Conservation (phyloP, 2,113 vertebrate species). For the Vimba vimba region DNA sequence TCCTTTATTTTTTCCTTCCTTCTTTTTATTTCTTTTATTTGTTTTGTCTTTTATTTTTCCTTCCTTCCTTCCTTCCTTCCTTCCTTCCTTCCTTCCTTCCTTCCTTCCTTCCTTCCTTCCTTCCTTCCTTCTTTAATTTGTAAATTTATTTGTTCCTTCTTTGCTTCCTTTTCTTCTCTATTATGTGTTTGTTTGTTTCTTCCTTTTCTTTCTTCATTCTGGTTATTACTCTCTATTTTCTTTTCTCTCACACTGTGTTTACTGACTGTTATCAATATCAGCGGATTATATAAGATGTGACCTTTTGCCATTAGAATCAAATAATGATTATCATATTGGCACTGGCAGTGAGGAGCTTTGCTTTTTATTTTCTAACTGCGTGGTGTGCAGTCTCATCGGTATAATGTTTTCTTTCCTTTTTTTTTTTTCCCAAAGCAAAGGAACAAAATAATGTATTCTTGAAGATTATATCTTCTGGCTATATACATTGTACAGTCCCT, state of each 20-base stretch:
- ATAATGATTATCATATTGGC: slow-evolving; percentile 51
- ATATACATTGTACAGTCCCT: background rate
- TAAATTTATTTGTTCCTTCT: background rate
- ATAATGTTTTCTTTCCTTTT: background rate
- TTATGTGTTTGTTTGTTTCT: background rate
- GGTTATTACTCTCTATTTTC: background rate
- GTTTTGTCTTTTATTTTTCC: too few relatives aligned
- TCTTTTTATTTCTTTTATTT: too few relatives aligned
- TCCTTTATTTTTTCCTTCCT: too few relatives aligned
- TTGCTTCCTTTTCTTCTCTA: background rate
- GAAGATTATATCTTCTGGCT: slow-evolving; percentile 32
- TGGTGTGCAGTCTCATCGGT: background rate
- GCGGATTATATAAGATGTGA: slow-evolving; percentile 44
- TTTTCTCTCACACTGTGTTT: background rate
- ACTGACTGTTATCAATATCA: slow-evolving; percentile 37
- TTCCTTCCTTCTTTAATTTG: background rate
- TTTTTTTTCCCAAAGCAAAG: background rate
- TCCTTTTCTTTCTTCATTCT: background rate
- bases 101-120: background rate
- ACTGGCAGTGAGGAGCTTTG: background rate
- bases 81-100: background rate
- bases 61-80: too few relatives aligned
- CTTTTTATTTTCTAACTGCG: slow-evolving; percentile 26
- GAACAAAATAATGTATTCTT: slow-evolving; percentile 32
- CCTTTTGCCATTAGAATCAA: slow-evolving; percentile 43